phyloP scores from a whole-genome alignment of 2,113 vertebrate genomes.

The Peromyscus maniculatus region DNA sequence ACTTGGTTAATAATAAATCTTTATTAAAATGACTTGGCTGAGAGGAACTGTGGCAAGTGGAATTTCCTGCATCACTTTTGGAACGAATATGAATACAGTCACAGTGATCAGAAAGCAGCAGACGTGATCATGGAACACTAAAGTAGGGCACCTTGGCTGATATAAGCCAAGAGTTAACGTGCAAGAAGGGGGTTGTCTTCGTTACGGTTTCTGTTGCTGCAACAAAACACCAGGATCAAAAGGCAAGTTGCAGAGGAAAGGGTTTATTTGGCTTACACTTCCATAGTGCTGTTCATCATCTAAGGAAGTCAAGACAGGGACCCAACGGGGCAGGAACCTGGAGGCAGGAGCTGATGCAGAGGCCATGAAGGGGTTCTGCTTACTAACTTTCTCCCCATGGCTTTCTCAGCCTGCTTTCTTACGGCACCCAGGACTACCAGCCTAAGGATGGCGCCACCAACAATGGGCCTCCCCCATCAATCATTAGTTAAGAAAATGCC shows the following conservation, averaged over 20 bases:
- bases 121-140: no score
- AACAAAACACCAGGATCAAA: not conserved
- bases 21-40: slow-evolving; percentile 3
- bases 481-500: not conserved
- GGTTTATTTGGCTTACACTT: not conserved
- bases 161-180: not conserved
- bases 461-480: not conserved
- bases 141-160: not conserved
- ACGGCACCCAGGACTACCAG: not conserved
- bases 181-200: not conserved
- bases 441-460: not conserved
- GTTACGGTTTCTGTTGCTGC: not conserved
- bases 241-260: not conserved
- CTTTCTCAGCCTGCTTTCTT: not conserved
- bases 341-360: not conserved
- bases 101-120: not conserved
- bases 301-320: not conserved
- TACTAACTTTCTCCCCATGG: not conserved
- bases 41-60: not conserved
- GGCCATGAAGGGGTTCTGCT: not conserved
- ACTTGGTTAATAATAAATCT: not conserved
- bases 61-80: not conserved
- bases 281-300: fast-evolving
- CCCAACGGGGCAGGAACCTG: not conserved
- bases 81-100: not conserved